phyloP scores from a whole-genome alignment of 2,888 invertebrate genomes.

The Elysia crispata region DNA sequence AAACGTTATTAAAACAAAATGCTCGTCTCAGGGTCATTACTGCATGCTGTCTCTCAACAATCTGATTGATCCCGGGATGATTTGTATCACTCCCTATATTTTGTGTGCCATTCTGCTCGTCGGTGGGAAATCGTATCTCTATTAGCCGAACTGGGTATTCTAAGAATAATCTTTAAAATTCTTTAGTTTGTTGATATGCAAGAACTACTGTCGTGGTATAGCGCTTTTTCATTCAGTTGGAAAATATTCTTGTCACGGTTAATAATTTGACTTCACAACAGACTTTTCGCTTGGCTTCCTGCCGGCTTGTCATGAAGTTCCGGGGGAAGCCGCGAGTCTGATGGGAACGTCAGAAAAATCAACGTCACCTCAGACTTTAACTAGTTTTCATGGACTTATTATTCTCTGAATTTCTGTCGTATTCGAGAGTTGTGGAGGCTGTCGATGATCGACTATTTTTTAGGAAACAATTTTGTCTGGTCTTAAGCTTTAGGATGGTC shows the following conservation, averaged over 20 bases:
- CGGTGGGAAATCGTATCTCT: background rate
- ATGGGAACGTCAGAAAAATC: slow-evolving; percentile 36
- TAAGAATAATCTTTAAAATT: too few species aligned
- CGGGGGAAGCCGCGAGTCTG: slow-evolving; percentile 30
- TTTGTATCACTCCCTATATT: too few species aligned
- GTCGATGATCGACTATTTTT: background rate
- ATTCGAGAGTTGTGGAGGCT: background rate
- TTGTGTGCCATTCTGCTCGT: too few species aligned
- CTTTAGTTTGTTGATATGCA: too few species aligned
- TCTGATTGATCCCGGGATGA: too few species aligned
- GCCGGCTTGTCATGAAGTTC: slow-evolving; percentile 16
- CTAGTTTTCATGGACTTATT: background rate
- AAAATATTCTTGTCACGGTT: background rate
- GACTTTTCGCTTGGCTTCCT: slow-evolving; percentile 5
- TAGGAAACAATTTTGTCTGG: too few species aligned
- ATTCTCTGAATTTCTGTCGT: background rate
- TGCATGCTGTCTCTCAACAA: too few species aligned
- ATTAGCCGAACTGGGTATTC: background rate
- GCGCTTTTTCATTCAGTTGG: background rate
- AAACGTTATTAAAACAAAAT: too few species aligned
- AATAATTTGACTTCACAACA: slow-evolving; percentile 1
- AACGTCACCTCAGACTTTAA: too few species aligned
- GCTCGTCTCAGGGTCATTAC: too few species aligned
- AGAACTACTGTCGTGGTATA: background rate
- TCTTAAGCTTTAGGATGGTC: too few species aligned